Evolutionary conservation across 2,113 vertebrate species (phyloP).

Genomic region (Diphyllodes magnificus): DNA sequence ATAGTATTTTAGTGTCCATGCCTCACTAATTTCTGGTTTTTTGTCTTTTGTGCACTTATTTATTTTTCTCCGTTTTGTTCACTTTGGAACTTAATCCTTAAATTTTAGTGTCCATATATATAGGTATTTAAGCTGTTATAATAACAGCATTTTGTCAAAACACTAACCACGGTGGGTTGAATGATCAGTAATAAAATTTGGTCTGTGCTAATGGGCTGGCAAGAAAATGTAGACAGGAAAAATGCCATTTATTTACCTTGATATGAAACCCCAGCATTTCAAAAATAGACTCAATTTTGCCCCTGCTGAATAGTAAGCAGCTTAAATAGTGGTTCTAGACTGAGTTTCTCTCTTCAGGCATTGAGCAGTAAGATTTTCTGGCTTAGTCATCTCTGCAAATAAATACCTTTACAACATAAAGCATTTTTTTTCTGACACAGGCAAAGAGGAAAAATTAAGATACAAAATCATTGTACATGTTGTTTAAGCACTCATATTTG

Average conservation of each 20-base stretch:
- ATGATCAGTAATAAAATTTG: background rate
- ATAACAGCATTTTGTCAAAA: background rate
- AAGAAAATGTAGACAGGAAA: background rate
- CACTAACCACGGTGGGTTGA: background rate
- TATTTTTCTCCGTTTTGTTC: background rate
- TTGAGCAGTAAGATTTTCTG: background rate
- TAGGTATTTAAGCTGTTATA: background rate
- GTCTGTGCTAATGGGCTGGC: background rate
- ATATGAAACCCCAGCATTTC: fast-evolving
- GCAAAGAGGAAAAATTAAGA: background rate
- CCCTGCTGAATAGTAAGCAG: background rate
- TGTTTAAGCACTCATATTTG: background rate
- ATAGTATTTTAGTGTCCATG: background rate
- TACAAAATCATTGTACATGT: background rate
- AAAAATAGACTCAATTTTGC: background rate
- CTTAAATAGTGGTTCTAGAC: background rate
- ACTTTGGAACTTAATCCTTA: background rate
- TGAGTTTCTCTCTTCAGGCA: background rate
- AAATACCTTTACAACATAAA: background rate
- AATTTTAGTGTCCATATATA: background rate
- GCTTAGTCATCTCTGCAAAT: background rate
- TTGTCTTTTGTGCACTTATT: background rate
- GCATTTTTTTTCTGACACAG: background rate
- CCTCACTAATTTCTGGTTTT: background rate
- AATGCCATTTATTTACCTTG: background rate